Base-by-base conservation (phyloP, 1,140 invertebrate species). In the Lasaia peninsularis region DNA sequence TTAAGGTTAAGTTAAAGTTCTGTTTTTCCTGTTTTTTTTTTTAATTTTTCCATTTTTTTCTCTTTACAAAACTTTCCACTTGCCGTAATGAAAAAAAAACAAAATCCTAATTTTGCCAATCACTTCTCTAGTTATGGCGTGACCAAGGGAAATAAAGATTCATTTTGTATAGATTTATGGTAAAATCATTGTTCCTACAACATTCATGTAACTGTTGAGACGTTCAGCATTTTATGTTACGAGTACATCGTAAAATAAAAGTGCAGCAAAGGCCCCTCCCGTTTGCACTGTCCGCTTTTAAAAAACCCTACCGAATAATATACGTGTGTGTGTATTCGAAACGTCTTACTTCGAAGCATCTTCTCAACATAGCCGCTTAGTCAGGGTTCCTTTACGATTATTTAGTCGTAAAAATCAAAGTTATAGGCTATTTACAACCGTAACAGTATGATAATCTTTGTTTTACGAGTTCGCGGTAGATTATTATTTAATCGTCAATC, bases 401-500 rank as follows among this genome's bases (percentile, higher is more conserved):
- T 88, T 88, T 86, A 88, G 85, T 88, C 85, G 83, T 88, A 88
- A 88, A 88, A 88, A 88, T 88, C 85, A 86, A 88, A 88, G 86
- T 88, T 86, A 88, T 88, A 83, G 86, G 70, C 85, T 86, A 86
- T 88, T 88, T 86, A 88, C 85, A 85, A 57, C 75, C 73, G 81
- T 86, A 86, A 88, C 75, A 81, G 81, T 86, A 85, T 88, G 81
- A 86, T 86, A 88, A 88, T 88, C 80, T 85, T 85, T 88, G 81
- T 88, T 86, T 86, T 88, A 88, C 78, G 83, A 84, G 80, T 80
- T 70, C 67, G 67, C 71, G 69, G 80, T 78, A 74, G 80, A 78
- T 86, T 88, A 88, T 86, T 88, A 85, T 88, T 84, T 80, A 80
- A 80, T 74, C 78, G 75, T 85, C 77, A 84, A 82, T 85, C 81